Conservation (phyloP, 2,888 invertebrate species). For the Trilocha varians region DNA sequence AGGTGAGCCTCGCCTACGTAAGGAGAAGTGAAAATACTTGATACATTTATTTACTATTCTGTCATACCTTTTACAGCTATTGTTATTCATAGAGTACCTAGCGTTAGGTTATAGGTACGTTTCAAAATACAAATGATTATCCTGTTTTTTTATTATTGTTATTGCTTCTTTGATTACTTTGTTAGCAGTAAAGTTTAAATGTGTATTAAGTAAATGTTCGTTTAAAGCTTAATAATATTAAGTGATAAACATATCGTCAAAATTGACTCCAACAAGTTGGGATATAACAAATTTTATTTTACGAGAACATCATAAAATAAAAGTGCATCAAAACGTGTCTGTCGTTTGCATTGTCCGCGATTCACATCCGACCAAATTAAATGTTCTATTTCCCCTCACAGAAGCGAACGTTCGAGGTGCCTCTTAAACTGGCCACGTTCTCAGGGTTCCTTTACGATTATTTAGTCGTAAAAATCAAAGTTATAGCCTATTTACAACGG, state of each 20-base stretch:
- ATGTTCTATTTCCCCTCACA: constrained; percentile 17
- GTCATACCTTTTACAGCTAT: too few species aligned
- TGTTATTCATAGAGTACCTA: too few species aligned
- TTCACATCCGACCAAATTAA: constrained; percentile 47
- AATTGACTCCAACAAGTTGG: constrained; percentile 20
- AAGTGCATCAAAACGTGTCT: constrained; percentile 67
- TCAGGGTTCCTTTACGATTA: constrained; percentile 73
- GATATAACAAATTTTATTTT: constrained; percentile 69
- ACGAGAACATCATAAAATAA: constrained; percentile 69
- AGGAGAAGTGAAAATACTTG: too few species aligned
- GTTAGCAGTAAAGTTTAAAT: too few species aligned
- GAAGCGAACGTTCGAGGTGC: constrained; percentile 17
- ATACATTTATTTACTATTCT: too few species aligned
- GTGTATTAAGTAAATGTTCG: too few species aligned
- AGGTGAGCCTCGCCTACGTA: too few species aligned
- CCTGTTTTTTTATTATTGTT: too few species aligned
- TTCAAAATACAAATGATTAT: too few species aligned
- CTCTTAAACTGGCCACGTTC: constrained; percentile 39
- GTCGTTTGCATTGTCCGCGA: constrained; percentile 66
- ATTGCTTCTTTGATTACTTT: too few species aligned
- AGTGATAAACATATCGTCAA: neutral
- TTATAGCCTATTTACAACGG: constrained; percentile 72
- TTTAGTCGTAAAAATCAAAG: constrained; percentile 76
- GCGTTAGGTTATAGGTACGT: too few species aligned
- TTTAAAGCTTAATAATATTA: too few species aligned